phyloP scores from a whole-genome alignment of 2,113 vertebrate genomes.

The Mus spicilegus region DNA sequence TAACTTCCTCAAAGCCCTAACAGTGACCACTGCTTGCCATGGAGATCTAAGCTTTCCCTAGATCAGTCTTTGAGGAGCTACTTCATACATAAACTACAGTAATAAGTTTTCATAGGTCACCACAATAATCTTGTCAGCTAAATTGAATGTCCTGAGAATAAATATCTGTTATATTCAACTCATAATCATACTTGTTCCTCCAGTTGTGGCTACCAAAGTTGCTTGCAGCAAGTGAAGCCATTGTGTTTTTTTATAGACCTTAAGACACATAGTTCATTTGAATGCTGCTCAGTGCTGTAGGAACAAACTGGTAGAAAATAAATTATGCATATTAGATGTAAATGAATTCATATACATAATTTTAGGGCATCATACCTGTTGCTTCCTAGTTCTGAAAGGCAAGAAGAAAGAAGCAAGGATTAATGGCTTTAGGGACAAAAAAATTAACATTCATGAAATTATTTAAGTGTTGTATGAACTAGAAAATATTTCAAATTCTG shows the following conservation, averaged over 20 bases:
- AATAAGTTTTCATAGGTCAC: neutral
- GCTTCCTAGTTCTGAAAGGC: slow-evolving; percentile 28
- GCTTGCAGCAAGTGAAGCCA: neutral
- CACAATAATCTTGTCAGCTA: neutral
- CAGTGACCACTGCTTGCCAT: neutral
- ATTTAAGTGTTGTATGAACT: neutral
- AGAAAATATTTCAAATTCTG: neutral
- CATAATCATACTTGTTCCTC: slow-evolving; percentile 22
- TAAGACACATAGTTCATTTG: slow-evolving; percentile 32
- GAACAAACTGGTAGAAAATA: neutral
- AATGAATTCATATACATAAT: neutral
- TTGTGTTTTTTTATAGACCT: neutral
- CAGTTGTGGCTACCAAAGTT: slow-evolving; percentile 2
- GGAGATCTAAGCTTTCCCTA: neutral
- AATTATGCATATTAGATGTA: slow-evolving; percentile 9
- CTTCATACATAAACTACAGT: neutral
- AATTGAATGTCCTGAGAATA: neutral
- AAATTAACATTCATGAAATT: slow-evolving; percentile 1
- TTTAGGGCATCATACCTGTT: slow-evolving; percentile 35
- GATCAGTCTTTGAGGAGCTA: neutral
- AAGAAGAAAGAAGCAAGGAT: neutral
- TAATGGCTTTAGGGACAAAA: slow-evolving; percentile 24
- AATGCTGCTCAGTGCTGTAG: neutral
- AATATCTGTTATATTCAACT: neutral
- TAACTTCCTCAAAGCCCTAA: neutral